Percentiles rank a stretch among this genome's conserved stretches.
These are phyloP conservation scores for Enteromius fasciolatus DNA, from an alignment of 2,797 vertebrate species.

Conservation along the genomic window DNA sequence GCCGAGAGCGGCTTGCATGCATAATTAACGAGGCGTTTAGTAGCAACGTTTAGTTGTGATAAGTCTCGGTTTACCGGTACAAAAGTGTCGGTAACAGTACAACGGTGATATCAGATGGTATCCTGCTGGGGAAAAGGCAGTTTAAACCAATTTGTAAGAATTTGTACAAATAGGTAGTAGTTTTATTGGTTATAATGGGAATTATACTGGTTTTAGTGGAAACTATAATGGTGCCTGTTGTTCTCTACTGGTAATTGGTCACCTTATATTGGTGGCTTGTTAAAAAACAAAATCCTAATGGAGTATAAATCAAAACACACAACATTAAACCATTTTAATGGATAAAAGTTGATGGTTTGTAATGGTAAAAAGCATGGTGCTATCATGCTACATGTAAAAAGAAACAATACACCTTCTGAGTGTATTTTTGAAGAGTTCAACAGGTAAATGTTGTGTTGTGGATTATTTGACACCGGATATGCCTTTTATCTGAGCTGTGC, in stretches of 20 bases:
- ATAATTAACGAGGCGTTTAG: constrained; percentile 61
- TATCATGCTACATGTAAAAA: not conserved
- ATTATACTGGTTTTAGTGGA: too few species aligned
- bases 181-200: too few species aligned
- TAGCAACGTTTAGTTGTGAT: constrained; percentile 63
- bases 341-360: too few species aligned
- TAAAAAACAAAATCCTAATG: too few species aligned
- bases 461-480: constrained; percentile 27
- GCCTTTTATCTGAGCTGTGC: constrained; percentile 4
- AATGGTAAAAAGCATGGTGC: too few species aligned
- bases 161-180: too few species aligned
- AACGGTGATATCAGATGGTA: not conserved
- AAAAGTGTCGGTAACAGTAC: not conserved
- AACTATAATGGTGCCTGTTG: too few species aligned
- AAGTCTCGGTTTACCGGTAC: constrained; percentile 56
- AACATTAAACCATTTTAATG: too few species aligned
- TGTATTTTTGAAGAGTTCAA: not conserved
- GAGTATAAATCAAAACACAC: too few species aligned
- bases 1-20: constrained; percentile 35
- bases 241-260: too few species aligned
- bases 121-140: not conserved
- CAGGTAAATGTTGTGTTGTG: constrained; percentile 16
- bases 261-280: too few species aligned
- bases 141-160: not conserved
- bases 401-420: too few species aligned